Evolutionary conservation across 2,113 vertebrate species (phyloP).

Genomic region (Antennarius striatus): DNA sequence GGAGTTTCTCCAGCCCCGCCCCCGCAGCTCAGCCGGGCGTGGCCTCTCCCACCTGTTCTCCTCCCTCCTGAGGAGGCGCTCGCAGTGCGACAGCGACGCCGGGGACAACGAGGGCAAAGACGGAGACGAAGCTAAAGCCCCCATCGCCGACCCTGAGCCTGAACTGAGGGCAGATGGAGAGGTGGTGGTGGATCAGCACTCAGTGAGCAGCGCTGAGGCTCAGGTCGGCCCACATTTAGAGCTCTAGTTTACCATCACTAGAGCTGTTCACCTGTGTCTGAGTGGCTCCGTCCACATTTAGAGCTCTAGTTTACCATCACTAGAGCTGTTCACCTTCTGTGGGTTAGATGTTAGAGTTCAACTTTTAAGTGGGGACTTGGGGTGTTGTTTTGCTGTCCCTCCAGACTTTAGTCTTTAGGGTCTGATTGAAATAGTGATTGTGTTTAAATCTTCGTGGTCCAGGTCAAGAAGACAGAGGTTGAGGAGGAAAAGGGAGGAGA

Average conservation of each 20-base stretch:
- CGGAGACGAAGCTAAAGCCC: slow-evolving; percentile 85
- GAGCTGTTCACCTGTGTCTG: too few species aligned
- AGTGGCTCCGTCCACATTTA: slow-evolving; percentile 55
- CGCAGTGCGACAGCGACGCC: slow-evolving; percentile 86
- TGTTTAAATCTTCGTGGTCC: slow-evolving; percentile 39
- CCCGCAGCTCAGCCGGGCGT: slow-evolving; percentile 79
- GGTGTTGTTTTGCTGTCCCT: too few species aligned
- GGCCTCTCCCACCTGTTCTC: slow-evolving; percentile 93
- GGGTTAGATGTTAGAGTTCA: too few species aligned
- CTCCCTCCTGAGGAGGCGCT: slow-evolving; percentile 91
- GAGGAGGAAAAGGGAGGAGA: slow-evolving; percentile 26
- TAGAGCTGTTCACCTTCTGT: too few species aligned
- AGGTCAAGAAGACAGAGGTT: slow-evolving; percentile 81
- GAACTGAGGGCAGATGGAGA: slow-evolving; percentile 90
- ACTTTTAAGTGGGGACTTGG: too few species aligned
- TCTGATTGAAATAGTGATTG: not conserved
- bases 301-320: too few species aligned
- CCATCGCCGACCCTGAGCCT: slow-evolving; percentile 94
- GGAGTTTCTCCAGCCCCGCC: slow-evolving; percentile 81
- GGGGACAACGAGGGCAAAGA: slow-evolving; percentile 69
- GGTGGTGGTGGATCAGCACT: slow-evolving; percentile 89
- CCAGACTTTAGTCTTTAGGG: too few species aligned
- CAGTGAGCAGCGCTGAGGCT: slow-evolving; percentile 91
- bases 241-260: too few species aligned
- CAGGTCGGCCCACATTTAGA: slow-evolving; percentile 80